phyloP scores from a whole-genome alignment of 2,113 vertebrate species.

The Nerophis lumbriciformis region DNA sequence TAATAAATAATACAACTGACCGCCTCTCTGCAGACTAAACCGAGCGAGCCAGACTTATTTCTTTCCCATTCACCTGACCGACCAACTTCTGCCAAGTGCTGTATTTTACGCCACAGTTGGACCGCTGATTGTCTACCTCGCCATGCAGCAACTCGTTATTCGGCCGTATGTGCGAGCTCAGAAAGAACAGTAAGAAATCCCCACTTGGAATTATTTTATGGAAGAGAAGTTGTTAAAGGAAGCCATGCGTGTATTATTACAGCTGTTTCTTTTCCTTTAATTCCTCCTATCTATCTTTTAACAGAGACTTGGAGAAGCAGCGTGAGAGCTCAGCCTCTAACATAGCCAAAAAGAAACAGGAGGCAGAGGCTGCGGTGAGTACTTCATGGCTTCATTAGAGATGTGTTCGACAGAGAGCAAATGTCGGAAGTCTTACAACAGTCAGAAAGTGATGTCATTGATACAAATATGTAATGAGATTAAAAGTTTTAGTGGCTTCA shows the following conservation, averaged over 20 bases:
- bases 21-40: conserved; percentile 78
- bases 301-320: conserved; percentile 92
- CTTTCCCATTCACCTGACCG: conserved; percentile 95
- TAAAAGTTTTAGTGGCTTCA: conserved; percentile 8
- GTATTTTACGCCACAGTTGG: conserved; percentile 96
- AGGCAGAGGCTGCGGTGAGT: conserved; percentile 92
- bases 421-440: conserved; percentile 9
- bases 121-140: conserved; percentile 88
- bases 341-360: conserved; percentile 87
- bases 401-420: conserved; percentile 10
- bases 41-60: conserved; percentile 97
- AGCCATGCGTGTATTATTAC: conserved; percentile 24
- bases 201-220: conserved; percentile 21
- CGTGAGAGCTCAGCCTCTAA: conserved; percentile 83
- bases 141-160: conserved; percentile 89
- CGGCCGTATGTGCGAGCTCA: conserved; percentile 89
- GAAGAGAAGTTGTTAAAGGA: conserved; percentile 21
- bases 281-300: conserved; percentile 8
- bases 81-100: conserved; percentile 92
- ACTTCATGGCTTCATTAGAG: conserved; percentile 14
- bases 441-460: background rate
- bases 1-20: background rate
- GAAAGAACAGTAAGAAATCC: conserved; percentile 86
- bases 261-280: conserved; percentile 37
- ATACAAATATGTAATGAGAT: background rate